phyloP scores from a whole-genome alignment of 2,797 vertebrate genomes.

The Danionella dracula region DNA sequence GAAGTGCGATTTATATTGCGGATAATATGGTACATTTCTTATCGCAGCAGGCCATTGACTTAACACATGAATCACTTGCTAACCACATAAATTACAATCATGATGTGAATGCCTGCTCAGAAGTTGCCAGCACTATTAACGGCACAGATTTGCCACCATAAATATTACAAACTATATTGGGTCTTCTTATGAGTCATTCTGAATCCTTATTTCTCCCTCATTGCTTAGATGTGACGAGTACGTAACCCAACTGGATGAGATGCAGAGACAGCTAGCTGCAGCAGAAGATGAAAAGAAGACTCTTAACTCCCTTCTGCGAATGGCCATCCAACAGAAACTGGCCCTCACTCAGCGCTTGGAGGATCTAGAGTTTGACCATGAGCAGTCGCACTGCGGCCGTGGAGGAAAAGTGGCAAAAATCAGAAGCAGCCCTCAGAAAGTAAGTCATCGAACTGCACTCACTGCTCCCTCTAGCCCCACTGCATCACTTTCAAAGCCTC shows the following conservation, averaged over 20 bases:
- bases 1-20: too few species aligned
- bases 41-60: too few species aligned
- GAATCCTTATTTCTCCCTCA: conserved; percentile 9
- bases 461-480: conserved; percentile 64
- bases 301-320: conserved; percentile 91
- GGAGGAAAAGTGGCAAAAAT: conserved; percentile 87
- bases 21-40: too few species aligned
- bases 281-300: conserved; percentile 99
- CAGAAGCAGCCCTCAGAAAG: conserved; percentile 94
- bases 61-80: too few species aligned
- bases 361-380: conserved; percentile 97
- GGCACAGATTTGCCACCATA: too few species aligned
- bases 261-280: conserved; percentile 96
- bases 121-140: too few species aligned
- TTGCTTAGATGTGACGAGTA: conserved; percentile 90
- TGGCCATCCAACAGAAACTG: conserved; percentile 99
- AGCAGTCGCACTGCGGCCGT: conserved; percentile 87
- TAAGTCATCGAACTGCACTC: conserved; percentile 80
- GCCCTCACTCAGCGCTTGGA: conserved; percentile 94
- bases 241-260: conserved; percentile 93
- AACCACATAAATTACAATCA: too few species aligned
- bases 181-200: too few species aligned
- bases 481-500: conserved; percentile 23
- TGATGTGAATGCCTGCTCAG: too few species aligned
- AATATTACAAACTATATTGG: too few species aligned